Evolutionary conservation across 2,113 vertebrate genomes (phyloP), one percentile per base, ranked within the genome.

Genomic region (Marmota flaviventris): DNA sequence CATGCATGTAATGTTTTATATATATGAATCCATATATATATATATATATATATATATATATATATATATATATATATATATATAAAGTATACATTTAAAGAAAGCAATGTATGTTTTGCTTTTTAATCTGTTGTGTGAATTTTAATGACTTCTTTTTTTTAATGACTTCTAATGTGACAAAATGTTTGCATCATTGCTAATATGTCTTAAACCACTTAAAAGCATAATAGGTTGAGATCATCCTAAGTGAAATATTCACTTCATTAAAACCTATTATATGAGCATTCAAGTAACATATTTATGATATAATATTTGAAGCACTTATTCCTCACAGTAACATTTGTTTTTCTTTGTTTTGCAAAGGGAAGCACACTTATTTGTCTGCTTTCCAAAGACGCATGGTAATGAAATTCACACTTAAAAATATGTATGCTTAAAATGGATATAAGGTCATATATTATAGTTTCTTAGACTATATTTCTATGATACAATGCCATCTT

Each of bases 401-500:
- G 45, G 17, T 69, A 96, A 45, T 42, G 1, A 95, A 85, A 78
- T 27, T 56, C 61, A 91, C 27, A 78, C 77, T 85, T 86, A 5
- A 94, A 96, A 93, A 85, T 76, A 75, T 17, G 11, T 18, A 70
- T n/a, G 34, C 14, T 70, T 34, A 70, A 96, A 89, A 85, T 85
- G 61, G 48, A 56, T 45, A 87, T 22, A 32, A 85, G 4, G 10
- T 87, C 84, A 29, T 81, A 73, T 76, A 81, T 86, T 14, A 48
- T 5, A 95, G 34, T 92, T 97, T 45, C 9, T 17, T 84, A 12
- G 14, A 65, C 13, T 37, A 67, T 32, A 75, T 95, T 97, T 97
- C 69, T 83, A 37, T 95, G 75, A 90, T 39, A 94, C 5, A 76
- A 24, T 95, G 51, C 92, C 76, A 88, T 58, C 32, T 78, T 96